phyloP scores from a whole-genome alignment of 2,888 invertebrate species.

The Azorinus chamasolen region DNA sequence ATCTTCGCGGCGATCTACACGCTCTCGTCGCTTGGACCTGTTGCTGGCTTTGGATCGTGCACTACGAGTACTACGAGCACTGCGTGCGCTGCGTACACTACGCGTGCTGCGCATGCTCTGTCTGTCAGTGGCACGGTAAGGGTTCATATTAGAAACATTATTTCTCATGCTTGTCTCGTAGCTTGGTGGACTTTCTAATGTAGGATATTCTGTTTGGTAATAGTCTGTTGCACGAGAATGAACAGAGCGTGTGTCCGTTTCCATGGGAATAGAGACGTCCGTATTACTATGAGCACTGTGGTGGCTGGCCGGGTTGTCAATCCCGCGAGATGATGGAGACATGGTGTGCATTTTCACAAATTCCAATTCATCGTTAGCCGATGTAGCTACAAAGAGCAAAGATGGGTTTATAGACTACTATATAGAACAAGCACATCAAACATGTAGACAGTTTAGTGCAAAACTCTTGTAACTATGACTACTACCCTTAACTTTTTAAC shows the following conservation, averaged over 20 bases:
- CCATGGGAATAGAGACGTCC: slow-evolving; percentile 33
- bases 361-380: slow-evolving; percentile 85
- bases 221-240: slow-evolving; percentile 38
- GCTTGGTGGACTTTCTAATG: slow-evolving; percentile 78
- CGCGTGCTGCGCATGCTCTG: slow-evolving; percentile 55
- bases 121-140: slow-evolving; percentile 72
- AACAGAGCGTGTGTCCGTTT: slow-evolving; percentile 39
- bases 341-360: slow-evolving; percentile 85
- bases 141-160: slow-evolving; percentile 62
- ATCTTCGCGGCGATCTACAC: slow-evolving; percentile 70
- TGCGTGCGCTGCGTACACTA: slow-evolving; percentile 69
- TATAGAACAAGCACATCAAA: neutral
- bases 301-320: slow-evolving; percentile 11
- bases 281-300: slow-evolving; percentile 57
- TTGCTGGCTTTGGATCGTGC: slow-evolving; percentile 71
- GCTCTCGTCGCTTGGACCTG: slow-evolving; percentile 50
- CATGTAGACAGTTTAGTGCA: no score
- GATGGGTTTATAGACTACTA: neutral
- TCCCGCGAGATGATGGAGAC: slow-evolving; percentile 29
- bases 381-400: slow-evolving; percentile 78
- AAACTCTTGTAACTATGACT: no score
- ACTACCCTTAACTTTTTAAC: no score
- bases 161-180: slow-evolving; percentile 81
- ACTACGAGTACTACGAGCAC: slow-evolving; percentile 77
- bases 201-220: slow-evolving; percentile 55